phyloP scores from a whole-genome alignment of 1,140 invertebrate species.

The Vollenhovia emeryi region DNA sequence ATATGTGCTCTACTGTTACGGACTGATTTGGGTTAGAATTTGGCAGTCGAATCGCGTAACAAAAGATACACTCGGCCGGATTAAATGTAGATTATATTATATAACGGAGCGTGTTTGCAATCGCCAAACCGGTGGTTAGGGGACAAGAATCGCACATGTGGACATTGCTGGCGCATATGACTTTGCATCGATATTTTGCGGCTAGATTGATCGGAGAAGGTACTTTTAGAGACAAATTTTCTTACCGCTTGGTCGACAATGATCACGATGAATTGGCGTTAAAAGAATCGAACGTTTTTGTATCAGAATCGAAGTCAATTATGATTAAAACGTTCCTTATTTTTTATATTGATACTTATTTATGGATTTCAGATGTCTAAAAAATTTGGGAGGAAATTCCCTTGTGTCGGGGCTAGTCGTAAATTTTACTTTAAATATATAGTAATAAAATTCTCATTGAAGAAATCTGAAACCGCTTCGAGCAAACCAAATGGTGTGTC shows the following conservation, averaged over 20 bases:
- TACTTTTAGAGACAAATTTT: conserved; percentile 60
- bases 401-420: background rate
- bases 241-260: conserved; percentile 57
- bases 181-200: conserved; percentile 57
- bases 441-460: conserved; percentile 18
- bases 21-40: conserved; percentile 71
- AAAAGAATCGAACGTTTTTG: background rate
- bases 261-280: conserved; percentile 53
- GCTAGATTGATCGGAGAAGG: conserved; percentile 48
- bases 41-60: conserved; percentile 54
- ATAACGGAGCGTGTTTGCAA: conserved; percentile 44
- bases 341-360: conserved; percentile 54
- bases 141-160: conserved; percentile 49
- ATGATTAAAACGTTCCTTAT: background rate
- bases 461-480: conserved; percentile 10
- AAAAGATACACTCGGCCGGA: conserved; percentile 26
- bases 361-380: conserved; percentile 8
- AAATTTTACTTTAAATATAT: conserved; percentile 42
- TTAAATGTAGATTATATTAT: conserved; percentile 58
- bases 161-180: conserved; percentile 65
- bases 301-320: conserved; percentile 30
- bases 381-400: background rate
- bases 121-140: conserved; percentile 39
- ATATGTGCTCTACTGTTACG: conserved; percentile 74
- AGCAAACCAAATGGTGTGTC: background rate